phyloP scores from a whole-genome alignment of 1,140 invertebrate species.

The Habropoda laboriosa region DNA sequence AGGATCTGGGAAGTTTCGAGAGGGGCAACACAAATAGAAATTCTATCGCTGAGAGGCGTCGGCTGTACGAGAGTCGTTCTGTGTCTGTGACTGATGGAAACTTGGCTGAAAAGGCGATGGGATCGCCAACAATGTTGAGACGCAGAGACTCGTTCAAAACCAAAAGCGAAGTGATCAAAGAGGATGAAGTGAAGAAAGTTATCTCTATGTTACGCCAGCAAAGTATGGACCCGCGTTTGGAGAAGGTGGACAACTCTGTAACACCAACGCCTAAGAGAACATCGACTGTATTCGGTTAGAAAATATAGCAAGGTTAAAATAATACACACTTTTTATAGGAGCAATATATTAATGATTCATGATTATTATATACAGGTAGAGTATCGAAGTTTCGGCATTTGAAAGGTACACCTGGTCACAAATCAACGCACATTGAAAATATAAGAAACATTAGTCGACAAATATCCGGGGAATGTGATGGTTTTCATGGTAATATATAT shows the following conservation, averaged over 20 bases:
- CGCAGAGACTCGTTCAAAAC: conserved; percentile 85
- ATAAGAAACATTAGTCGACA: conserved; percentile 94
- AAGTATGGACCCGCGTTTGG: conserved; percentile 80
- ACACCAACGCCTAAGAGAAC: conserved; percentile 88
- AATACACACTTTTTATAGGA: background rate
- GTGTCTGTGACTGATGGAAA: conserved; percentile 83
- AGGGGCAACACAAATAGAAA: conserved; percentile 83
- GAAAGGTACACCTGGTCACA: conserved; percentile 94
- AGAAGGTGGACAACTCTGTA: conserved; percentile 78
- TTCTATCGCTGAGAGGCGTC: conserved; percentile 89
- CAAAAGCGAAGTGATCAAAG: conserved; percentile 81
- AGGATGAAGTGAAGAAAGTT: conserved; percentile 82
- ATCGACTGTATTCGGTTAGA: conserved; percentile 91
- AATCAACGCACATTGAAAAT: conserved; percentile 96
- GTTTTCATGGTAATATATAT: conserved; percentile 89
- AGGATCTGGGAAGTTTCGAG: conserved; percentile 82
- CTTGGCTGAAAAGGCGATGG: conserved; percentile 84
- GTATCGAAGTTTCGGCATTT: conserved; percentile 96
- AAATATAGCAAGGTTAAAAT: background rate
- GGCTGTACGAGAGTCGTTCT: conserved; percentile 88
- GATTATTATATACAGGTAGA: conserved; percentile 83
- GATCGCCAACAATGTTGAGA: conserved; percentile 87
- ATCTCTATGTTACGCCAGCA: conserved; percentile 81
- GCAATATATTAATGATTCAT: conserved; percentile 33
- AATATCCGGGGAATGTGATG: conserved; percentile 96